Base-by-base conservation (phyloP, 2,888 invertebrate genomes). In the Drymonia ruficornis region DNA sequence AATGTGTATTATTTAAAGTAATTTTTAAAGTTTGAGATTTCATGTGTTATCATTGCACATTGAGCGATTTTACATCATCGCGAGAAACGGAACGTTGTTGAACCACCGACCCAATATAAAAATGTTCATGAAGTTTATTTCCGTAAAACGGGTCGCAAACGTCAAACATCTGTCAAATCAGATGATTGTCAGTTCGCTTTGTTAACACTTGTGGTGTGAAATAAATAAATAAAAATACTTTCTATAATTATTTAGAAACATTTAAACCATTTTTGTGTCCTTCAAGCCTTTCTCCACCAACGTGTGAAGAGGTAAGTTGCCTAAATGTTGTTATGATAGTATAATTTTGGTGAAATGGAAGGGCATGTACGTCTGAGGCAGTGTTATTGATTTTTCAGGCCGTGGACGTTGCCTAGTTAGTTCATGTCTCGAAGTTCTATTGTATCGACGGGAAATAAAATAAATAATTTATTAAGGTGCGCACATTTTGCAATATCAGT, bases 321-420 rank as follows among this genome's bases (percentile, higher is more conserved):
- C 23, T 43, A 57, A 61, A 63, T 64, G 48, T 57, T 60, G 43
- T 50, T 53, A 65, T 49, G 52, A 47, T 56, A 40, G 52, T 42
- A 48, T 61, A 63, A 53, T 56, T 74, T 73, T 59, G 49, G 58
- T 63, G 55, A 67, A 70, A 61, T 62, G 66, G 56, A 56, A 55
- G 56, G 50, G 52, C 60, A 57, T 65, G 57, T 63, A 62, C 61
- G 65, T 65, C 61, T 57, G 51, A 53, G 58, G 58, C 56, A 59
- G 63, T 79, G 70, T 76, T 81, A 81, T 81, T 78, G 81, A 81
- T 80, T 81, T 81, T 81, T 80, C 76, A 70, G 68, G 55, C 59
- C 55, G 55, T 63, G 68, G 63, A 61, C 61, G 58, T 65, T 66
- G 59, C 56, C 58, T 63, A 59, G 65, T 48, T 65, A 54, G 28